phyloP scores from a whole-genome alignment of 2,113 vertebrate genomes.

The Elaphurus davidianus region DNA sequence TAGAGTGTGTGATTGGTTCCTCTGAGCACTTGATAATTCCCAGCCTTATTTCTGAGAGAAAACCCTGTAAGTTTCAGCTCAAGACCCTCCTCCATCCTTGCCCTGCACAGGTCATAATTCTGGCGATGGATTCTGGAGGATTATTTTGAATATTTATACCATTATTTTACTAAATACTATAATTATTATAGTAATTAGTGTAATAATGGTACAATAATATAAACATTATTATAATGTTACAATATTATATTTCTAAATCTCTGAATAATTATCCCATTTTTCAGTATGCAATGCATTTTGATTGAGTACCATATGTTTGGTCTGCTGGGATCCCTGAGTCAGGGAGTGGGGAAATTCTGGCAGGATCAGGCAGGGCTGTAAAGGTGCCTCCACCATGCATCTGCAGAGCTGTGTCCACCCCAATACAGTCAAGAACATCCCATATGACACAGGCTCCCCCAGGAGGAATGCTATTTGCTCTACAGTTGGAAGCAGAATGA shows the following conservation, averaged over 20 bases:
- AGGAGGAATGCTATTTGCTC: not conserved
- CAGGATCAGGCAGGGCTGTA: not conserved
- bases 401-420: not conserved
- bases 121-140: not conserved
- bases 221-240: not conserved
- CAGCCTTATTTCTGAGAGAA: not conserved
- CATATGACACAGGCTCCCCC: not conserved
- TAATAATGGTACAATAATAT: not conserved
- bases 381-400: not conserved
- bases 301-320: not conserved
- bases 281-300: not conserved
- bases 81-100: not conserved
- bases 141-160: not conserved
- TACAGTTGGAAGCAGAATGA: not conserved
- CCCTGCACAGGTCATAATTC: not conserved
- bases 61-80: not conserved
- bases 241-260: not conserved
- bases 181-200: not conserved
- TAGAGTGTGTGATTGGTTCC: not conserved
- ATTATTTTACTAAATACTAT: not conserved
- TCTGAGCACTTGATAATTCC: not conserved
- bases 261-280: not conserved
- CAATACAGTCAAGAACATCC: not conserved
- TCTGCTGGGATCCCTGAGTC: not conserved
- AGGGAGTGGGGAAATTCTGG: not conserved